Evolutionary conservation across 2,113 vertebrate genomes (phyloP).

Genomic region (Meriones unguiculatus): DNA sequence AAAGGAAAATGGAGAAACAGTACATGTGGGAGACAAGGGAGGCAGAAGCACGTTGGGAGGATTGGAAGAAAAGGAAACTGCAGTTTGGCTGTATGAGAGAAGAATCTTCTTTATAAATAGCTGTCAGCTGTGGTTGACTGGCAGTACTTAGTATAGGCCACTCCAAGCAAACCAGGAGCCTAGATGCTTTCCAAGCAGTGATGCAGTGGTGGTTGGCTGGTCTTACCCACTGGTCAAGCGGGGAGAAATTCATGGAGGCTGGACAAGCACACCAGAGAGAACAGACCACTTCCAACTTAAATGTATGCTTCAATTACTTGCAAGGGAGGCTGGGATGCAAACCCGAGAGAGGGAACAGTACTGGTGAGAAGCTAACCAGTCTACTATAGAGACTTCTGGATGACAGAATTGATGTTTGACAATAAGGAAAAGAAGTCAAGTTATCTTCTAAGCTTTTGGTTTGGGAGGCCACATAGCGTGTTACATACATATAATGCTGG

Average conservation of each 20-base stretch:
- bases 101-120: background rate
- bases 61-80: too few relatives aligned
- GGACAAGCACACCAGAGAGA: background rate
- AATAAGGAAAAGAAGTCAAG: background rate
- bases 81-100: background rate
- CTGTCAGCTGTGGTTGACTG: background rate
- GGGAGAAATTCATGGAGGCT: background rate
- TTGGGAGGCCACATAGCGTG: background rate
- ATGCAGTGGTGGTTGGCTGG: background rate
- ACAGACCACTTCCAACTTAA: background rate
- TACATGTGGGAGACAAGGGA: background rate
- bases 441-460: background rate
- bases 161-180: background rate
- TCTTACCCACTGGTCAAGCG: background rate
- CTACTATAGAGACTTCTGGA: background rate
- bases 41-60: too few relatives aligned
- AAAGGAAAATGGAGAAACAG: background rate
- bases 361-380: background rate
- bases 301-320: background rate
- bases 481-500: background rate
- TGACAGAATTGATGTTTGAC: background rate
- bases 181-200: background rate
- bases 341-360: background rate
- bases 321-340: background rate
- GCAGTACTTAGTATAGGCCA: background rate